phyloP scores from a whole-genome alignment of 2,888 invertebrate genomes.

The Sturmia bella region DNA sequence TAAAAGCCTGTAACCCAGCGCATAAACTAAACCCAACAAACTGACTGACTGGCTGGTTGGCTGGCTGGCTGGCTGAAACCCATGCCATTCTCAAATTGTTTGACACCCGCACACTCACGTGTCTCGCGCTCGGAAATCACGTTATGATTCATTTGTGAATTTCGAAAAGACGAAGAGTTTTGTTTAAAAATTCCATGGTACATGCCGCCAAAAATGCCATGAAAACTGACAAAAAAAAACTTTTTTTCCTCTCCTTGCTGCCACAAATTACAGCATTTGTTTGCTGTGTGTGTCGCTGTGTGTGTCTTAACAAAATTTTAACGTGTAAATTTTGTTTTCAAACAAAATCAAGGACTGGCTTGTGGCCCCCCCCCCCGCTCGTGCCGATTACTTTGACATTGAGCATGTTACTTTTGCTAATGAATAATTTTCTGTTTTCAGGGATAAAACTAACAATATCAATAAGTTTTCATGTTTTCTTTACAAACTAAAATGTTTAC shows the following conservation, averaged over 20 bases:
- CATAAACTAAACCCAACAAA: slow-evolving; percentile 75
- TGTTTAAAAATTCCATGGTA: slow-evolving; percentile 54
- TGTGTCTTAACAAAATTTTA: slow-evolving; percentile 34
- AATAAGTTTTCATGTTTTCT: slow-evolving; percentile 66
- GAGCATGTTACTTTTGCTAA: slow-evolving; percentile 66
- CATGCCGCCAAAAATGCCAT: slow-evolving; percentile 41
- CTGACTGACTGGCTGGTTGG: slow-evolving; percentile 28
- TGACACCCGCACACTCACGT: not conserved
- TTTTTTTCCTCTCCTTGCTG: slow-evolving; percentile 9
- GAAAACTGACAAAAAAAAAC: slow-evolving; percentile 62
- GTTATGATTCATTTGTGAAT: slow-evolving; percentile 52
- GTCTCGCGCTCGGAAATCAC: slow-evolving; percentile 6
- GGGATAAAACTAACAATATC: slow-evolving; percentile 50
- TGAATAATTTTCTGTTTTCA: slow-evolving; percentile 75
- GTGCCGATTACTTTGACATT: slow-evolving; percentile 66
- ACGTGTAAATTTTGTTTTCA: slow-evolving; percentile 51
- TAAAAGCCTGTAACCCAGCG: slow-evolving; percentile 78
- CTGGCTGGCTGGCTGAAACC: slow-evolving; percentile 43
- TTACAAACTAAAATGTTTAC: slow-evolving; percentile 48
- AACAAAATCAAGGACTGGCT: slow-evolving; percentile 22
- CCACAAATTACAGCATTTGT: slow-evolving; percentile 18
- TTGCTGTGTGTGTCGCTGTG: not conserved
- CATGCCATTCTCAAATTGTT: not conserved
- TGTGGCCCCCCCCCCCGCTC: not conserved
- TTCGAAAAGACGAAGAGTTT: slow-evolving; percentile 21